Conservation (phyloP, 2,888 invertebrate genomes). For the Mesoligia furuncula region DNA sequence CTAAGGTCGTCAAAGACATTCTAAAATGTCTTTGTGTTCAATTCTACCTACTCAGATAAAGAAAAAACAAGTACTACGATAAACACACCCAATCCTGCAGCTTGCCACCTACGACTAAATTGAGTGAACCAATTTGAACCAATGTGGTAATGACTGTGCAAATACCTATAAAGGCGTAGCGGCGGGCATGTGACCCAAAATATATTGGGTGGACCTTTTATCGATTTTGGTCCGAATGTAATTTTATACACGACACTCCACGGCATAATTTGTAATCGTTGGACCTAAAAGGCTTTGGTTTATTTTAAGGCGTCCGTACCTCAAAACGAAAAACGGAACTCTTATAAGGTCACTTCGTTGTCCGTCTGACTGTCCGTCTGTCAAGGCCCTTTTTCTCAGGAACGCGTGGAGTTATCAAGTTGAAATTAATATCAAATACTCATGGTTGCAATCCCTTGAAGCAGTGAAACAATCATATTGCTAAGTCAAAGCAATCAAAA, state of each 20-base stretch:
- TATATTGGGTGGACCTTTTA: slow-evolving; percentile 18
- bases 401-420: too few species aligned
- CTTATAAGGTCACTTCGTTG: too few species aligned
- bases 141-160: slow-evolving; percentile 11
- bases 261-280: not conserved
- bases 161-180: slow-evolving; percentile 7
- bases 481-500: too few species aligned
- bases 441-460: too few species aligned
- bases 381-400: too few species aligned
- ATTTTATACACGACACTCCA: not conserved
- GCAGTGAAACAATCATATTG: too few species aligned
- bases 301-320: too few species aligned
- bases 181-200: slow-evolving; percentile 3
- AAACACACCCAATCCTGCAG: slow-evolving; percentile 16
- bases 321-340: too few species aligned
- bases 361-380: too few species aligned
- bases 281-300: not conserved
- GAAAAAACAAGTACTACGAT: slow-evolving; percentile 9
- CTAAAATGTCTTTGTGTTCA: not conserved
- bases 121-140: slow-evolving; percentile 25
- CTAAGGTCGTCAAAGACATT: too few species aligned
- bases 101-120: slow-evolving; percentile 34
- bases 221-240: slow-evolving; percentile 13
- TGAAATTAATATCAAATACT: too few species aligned
- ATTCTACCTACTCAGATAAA: slow-evolving; percentile 18